Evolutionary conservation across 2,113 vertebrate species (phyloP), one percentile per base, ranked within the genome.

Genomic region (Nansenia antarctica): DNA sequence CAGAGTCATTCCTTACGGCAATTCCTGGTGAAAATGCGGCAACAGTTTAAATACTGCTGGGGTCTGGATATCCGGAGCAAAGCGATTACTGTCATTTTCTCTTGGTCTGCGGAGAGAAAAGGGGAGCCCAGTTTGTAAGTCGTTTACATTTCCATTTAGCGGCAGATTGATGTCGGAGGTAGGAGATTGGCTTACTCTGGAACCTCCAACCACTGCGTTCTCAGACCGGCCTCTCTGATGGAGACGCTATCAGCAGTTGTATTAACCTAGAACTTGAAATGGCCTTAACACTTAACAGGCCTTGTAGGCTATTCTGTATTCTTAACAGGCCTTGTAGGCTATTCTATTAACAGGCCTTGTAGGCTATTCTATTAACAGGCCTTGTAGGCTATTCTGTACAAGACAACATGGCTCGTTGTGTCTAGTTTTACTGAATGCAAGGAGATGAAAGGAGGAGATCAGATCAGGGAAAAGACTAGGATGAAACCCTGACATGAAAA

Each of bases 31-130:
- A 78, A 87, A 84, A 79, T 65, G 69, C 62, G 79, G 77, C 79
- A 65, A 42, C 55, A 49, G 63, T 57, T 32, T 72, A 66, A 75
- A 65, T 81, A 76, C 74, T 69, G 67, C 78, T 77, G 80, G 70
- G 79, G 77, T 86, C 72, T 78, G 83, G 77, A 83, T 85, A 85
- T 90, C 85, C 81, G 76, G 87, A 87, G 72, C 81, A 69, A 72
- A 81, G 84, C 87, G 90, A 88, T 92, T 89, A 91, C 86, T 78
- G 74, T 89, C n/a, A 87, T 88, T 88, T 86, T 87, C 81, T 85
- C 66, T 77, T 58, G 68, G 77, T 87, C 81, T 86, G 84, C 71
- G 83, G 88, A 65, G 39, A 78, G 71, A 39, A 24, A 70, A 69
- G 61, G 54, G 34, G 31, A 55, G 20, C 24, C 22, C n/a, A 59